Evolutionary conservation across 2,797 vertebrate genomes (phyloP).

Genomic region (Parauchenoglanis ngamensis): DNA sequence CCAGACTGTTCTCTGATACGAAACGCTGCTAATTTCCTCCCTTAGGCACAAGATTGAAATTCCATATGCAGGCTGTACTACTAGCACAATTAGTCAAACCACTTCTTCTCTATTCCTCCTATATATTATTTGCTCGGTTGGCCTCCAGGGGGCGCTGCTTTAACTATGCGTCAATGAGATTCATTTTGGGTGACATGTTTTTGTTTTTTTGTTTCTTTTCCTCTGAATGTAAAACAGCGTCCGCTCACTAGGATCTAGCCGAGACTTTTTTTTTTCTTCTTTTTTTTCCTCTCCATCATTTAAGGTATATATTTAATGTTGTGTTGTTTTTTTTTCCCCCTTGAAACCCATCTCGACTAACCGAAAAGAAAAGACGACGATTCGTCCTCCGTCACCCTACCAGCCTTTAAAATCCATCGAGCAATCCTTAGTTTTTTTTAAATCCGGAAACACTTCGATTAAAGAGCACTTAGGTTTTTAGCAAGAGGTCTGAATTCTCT

Average conservation of each 20-base stretch:
- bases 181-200: not conserved
- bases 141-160: conserved; percentile 51
- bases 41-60: conserved; percentile 32
- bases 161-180: not conserved
- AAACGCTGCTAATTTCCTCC: conserved; percentile 68
- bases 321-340: conserved; percentile 33
- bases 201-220: conserved; percentile 34
- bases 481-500: not conserved
- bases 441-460: conserved; percentile 10
- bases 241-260: conserved; percentile 44
- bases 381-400: conserved; percentile 25
- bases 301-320: conserved; percentile 2
- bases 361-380: conserved; percentile 64
- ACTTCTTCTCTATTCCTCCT: conserved; percentile 13
- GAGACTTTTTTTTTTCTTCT: conserved; percentile 31
- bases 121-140: conserved; percentile 43
- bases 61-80: conserved; percentile 17
- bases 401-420: not conserved
- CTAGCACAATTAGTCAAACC: conserved; percentile 8
- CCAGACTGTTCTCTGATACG: conserved; percentile 63
- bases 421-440: not conserved
- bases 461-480: conserved; percentile 24
- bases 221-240: conserved; percentile 32
- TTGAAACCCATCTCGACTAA: conserved; percentile 54
- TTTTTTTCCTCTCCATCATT: conserved; percentile 20